phyloP scores from a whole-genome alignment of 2,888 invertebrate genomes.

The Lutraria lutraria region DNA sequence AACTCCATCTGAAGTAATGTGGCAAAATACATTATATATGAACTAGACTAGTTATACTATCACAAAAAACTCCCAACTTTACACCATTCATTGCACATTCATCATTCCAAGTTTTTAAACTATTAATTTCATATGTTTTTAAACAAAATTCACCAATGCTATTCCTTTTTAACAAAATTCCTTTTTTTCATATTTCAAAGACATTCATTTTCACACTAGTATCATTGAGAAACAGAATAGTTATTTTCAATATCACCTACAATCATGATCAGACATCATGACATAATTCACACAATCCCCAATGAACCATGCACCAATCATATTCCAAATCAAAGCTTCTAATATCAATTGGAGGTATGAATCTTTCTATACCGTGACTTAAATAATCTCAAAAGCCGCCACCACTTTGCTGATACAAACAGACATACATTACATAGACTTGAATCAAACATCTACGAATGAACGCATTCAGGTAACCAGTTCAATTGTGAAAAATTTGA shows the following conservation, averaged over 20 bases:
- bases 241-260: neutral
- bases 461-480: constrained; percentile 22
- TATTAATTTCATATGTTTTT: too few species aligned
- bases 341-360: neutral
- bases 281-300: neutral
- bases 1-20: neutral
- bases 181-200: neutral
- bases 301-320: neutral
- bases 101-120: too few species aligned
- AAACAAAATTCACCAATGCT: neutral
- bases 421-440: constrained; percentile 5
- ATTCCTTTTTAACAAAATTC: neutral
- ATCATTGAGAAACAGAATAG: neutral
- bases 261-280: neutral
- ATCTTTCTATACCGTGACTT: neutral
- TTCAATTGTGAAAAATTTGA: constrained; percentile 20
- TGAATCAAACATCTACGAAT: constrained; percentile 11
- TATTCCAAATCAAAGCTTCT: neutral
- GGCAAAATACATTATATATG: constrained; percentile 6
- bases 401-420: constrained; percentile 32
- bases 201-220: neutral
- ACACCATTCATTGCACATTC: neutral
- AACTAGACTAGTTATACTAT: neutral
- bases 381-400: neutral
- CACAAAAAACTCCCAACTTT: neutral